Base-by-base conservation (phyloP, 2,797 vertebrate species). In the Momotus momota region DNA sequence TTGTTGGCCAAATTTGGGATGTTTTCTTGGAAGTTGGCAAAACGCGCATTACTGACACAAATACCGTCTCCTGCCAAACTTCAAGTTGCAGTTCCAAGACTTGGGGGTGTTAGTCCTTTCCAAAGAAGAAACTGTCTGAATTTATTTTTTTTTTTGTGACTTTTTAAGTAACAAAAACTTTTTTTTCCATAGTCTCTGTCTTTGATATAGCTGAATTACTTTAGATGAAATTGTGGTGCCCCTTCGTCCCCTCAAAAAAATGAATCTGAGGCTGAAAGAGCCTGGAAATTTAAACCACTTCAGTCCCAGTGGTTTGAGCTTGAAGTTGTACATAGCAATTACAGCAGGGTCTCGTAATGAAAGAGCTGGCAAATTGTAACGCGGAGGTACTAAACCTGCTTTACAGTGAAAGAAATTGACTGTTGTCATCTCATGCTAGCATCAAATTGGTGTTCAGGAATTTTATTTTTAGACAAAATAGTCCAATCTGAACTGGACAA, bases 1-100 rank as follows among this genome's bases (percentile, higher is more conserved):
- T 35, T 93, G 41, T 95, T 97, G 77, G 94, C 95, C 95, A 93
- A 93, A 96, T 97, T 97, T 93, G 93, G 94, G 70, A 90, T 95
- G 81, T 96, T 96, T 96, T 96, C 78, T 75, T 97, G 88, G 82
- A 92, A 90, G 77, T 19, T 95, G 96, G 93, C 90, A 88, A 88
- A 95, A 84, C 70, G 31, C 81, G 6, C 41, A 12, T 74, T 82
- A 82, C 73, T 91, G 77, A 94, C 86, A 94, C 66, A 92, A 94
- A 96, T 94, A 84, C 80, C 40, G 75, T 58, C 35, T 79, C 73
- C 92, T 95, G 95, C 94, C 95, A 96, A 90, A 95, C 71, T 88
- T 90, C 43, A 86, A 90, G 70, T 89, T 52, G 60, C 4, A 4
- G 40, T 91, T 95, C 83, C 88, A 96, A 81, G 73, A 51, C 51